phyloP scores from a whole-genome alignment of 2,888 invertebrate species.

The Eupithecia insigniata region DNA sequence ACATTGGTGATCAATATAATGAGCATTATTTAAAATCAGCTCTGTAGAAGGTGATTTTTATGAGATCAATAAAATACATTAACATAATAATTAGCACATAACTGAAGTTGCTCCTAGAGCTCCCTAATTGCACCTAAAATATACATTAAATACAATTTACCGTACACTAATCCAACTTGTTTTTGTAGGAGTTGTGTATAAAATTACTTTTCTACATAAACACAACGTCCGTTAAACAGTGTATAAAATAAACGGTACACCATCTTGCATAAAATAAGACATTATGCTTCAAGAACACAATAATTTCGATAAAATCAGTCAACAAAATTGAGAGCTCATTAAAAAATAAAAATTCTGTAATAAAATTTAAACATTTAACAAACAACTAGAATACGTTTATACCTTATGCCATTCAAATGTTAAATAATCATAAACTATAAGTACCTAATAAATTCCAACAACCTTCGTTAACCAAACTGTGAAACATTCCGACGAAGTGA shows the following conservation, averaged over 20 bases:
- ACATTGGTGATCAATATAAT: slow-evolving; percentile 53
- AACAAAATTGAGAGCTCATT: slow-evolving; percentile 45
- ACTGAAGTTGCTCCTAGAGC: slow-evolving; percentile 67
- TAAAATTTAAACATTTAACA: slow-evolving; percentile 47
- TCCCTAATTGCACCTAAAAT: slow-evolving; percentile 44
- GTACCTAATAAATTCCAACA: slow-evolving; percentile 39
- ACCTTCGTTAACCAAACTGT: slow-evolving; percentile 44
- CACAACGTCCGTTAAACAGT: not conserved
- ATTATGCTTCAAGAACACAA: slow-evolving; percentile 39
- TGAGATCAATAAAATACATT: slow-evolving; percentile 70
- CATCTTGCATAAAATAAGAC: slow-evolving; percentile 29
- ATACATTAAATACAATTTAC: slow-evolving; percentile 57
- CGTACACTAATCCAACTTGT: slow-evolving; percentile 50
- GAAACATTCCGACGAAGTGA: slow-evolving; percentile 40
- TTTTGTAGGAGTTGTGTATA: slow-evolving; percentile 20
- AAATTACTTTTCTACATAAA: not conserved
- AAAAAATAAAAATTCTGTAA: slow-evolving; percentile 44
- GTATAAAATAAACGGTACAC: slow-evolving; percentile 21
- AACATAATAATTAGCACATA: slow-evolving; percentile 51
- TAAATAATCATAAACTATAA: slow-evolving; percentile 41
- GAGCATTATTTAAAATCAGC: slow-evolving; percentile 46
- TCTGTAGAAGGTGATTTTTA: slow-evolving; percentile 54
- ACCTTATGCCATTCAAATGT: slow-evolving; percentile 53
- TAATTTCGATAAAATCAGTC: slow-evolving; percentile 52
- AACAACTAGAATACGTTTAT: slow-evolving; percentile 45